These are phyloP conservation scores for Morinoia aosen DNA, from an alignment of 2,888 invertebrate genomes.

Conservation along the genomic window DNA sequence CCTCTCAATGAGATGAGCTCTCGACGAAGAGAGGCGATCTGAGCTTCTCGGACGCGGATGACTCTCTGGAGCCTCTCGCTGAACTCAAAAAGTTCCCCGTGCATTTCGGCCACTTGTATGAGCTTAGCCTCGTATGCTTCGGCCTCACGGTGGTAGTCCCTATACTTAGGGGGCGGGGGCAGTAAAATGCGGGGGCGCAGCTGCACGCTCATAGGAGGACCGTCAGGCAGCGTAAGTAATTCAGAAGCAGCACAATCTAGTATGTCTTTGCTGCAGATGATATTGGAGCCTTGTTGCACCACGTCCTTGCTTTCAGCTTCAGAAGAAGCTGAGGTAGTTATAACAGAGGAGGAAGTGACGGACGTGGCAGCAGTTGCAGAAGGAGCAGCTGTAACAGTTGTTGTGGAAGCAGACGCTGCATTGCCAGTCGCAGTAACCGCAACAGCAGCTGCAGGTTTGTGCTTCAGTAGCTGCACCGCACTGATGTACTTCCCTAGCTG, in stretches of 20 bases:
- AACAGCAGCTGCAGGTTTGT: conserved; percentile 29
- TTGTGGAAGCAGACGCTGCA: not conserved
- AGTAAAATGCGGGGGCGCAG: conserved; percentile 55
- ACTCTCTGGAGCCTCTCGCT: conserved; percentile 85
- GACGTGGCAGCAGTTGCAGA: not conserved
- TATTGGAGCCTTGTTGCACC: not conserved
- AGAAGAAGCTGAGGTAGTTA: not conserved
- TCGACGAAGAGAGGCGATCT: conserved; percentile 74
- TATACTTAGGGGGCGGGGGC: conserved; percentile 59
- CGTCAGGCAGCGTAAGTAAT: conserved; percentile 43
- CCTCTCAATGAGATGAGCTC: conserved; percentile 80
- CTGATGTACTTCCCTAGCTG: conserved; percentile 88
- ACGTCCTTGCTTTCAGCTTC: not conserved
- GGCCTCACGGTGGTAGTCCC: conserved; percentile 78
- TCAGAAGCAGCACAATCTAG: conserved; percentile 26
- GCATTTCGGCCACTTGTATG: conserved; percentile 92
- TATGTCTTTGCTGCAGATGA: not conserved
- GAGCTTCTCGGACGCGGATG: conserved; percentile 77
- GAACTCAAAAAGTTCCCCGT: conserved; percentile 93
- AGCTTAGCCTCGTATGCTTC: conserved; percentile 87
- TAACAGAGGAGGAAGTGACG: not conserved
- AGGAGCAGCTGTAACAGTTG: not conserved
- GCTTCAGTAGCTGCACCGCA: conserved; percentile 87
- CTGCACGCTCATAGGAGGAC: conserved; percentile 55
- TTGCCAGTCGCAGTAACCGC: conserved; percentile 1